Conservation (phyloP, 2,797 vertebrate species). For the Rhinichthys osculus region DNA sequence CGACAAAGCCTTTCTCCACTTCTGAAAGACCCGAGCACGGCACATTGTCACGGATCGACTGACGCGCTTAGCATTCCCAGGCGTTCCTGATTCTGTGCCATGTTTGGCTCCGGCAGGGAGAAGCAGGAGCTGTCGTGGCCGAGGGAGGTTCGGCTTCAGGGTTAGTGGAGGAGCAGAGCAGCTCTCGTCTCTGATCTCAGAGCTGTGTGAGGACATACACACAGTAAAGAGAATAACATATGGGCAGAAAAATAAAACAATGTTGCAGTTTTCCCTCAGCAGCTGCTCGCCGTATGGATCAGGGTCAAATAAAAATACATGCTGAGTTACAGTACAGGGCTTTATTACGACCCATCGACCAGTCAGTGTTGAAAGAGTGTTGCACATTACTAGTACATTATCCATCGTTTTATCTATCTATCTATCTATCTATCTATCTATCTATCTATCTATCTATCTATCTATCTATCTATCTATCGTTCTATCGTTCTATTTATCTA, state of each 20-base stretch:
- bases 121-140: slow-evolving; percentile 15
- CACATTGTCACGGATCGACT: slow-evolving; percentile 37
- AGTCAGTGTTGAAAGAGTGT: no score
- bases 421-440: no score
- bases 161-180: slow-evolving; percentile 23
- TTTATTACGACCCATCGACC: no score
- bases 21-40: slow-evolving; percentile 15
- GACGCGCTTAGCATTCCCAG: slow-evolving; percentile 36
- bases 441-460: no score
- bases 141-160: slow-evolving; percentile 22
- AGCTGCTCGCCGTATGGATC: background rate
- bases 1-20: slow-evolving; percentile 25
- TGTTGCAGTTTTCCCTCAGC: slow-evolving; percentile 28
- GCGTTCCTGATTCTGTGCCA: slow-evolving; percentile 17
- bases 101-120: slow-evolving; percentile 12
- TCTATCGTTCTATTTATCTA: no score
- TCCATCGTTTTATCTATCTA: rapidly evolving
- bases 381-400: no score
- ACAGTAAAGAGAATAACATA: slow-evolving; percentile 49
- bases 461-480: no score
- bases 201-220: slow-evolving; percentile 10
- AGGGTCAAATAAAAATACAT: background rate
- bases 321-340: background rate
- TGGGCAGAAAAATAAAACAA: slow-evolving; percentile 15
- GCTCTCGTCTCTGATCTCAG: slow-evolving; percentile 33